Conservation (phyloP, 1,140 invertebrate species). For the Chymomyza costata region DNA sequence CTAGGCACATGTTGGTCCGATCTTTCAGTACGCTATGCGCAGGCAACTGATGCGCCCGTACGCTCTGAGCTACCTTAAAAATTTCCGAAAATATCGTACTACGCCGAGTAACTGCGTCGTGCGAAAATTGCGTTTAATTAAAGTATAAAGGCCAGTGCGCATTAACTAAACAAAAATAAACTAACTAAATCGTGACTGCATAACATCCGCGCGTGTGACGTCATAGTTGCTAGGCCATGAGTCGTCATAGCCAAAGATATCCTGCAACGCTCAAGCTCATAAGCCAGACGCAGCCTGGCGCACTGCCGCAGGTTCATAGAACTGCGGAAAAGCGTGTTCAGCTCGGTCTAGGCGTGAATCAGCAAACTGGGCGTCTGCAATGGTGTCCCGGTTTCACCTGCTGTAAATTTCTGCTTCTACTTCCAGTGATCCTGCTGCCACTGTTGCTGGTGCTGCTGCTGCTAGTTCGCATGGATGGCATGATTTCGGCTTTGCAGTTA, state of each 20-base stretch:
- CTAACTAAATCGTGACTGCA: conserved; percentile 3
- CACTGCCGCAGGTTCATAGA: conserved; percentile 51
- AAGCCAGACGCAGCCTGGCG: conserved; percentile 17
- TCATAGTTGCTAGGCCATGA: conserved; percentile 33
- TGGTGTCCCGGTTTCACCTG: conserved; percentile 73
- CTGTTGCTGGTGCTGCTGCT: conserved; percentile 65
- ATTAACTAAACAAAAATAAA: conserved; percentile 27
- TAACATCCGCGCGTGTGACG: conserved; percentile 1
- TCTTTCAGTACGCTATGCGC: conserved; percentile 57
- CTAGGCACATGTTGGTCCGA: conserved; percentile 2
- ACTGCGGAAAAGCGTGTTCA: conserved; percentile 28
- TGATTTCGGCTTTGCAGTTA: conserved; percentile 55
- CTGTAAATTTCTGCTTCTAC: conserved; percentile 64
- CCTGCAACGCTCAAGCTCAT: conserved; percentile 36
- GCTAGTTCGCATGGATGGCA: conserved; percentile 66
- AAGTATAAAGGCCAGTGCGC: conserved; percentile 58
- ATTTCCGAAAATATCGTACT: not conserved
- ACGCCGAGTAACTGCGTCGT: conserved; percentile 37
- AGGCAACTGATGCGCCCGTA: conserved; percentile 52
- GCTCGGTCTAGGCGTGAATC: conserved; percentile 61
- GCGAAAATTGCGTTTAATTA: conserved; percentile 66
- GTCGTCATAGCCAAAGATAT: conserved; percentile 48
- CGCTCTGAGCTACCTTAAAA: conserved; percentile 17
- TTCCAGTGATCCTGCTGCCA: conserved; percentile 73
- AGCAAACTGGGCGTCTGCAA: conserved; percentile 68